Evolutionary conservation across 2,888 invertebrate species (phyloP), one percentile per base, ranked within the genome.

Genomic region (Apamea crenata): DNA sequence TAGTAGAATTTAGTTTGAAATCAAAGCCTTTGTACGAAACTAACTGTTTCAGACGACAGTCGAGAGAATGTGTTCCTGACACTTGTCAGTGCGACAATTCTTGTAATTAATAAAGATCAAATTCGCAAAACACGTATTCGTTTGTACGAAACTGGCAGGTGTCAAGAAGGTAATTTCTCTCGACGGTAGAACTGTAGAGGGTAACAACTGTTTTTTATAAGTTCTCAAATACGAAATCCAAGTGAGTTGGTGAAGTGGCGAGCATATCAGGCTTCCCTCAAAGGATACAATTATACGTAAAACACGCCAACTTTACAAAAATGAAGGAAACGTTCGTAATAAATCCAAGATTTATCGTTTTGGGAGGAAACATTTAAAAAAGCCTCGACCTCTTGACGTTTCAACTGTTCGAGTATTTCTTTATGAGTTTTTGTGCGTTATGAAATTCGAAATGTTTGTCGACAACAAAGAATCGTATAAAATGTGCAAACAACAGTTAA

Each of bases 271-370:
- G 70, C 85, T 84, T 59, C 63, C 69, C 70, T 76, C 76, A 63
- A 63, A 80, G 82, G 78, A 82, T 82, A 87, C 77, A 89, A 86
- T 86, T 86, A 83, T 83, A 79, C 56, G 78, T 65, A 77, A 78
- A 88, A 89, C 81, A 89, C 81, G 82, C 82, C 50, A 82, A 84
- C 80, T 87, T 85, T 29, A 72, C 72, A 70, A 67, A 82, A 87
- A 83, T 82, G 76, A 82, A 85, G 78, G 88, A 83, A 88, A 86
- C 83, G 71, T 77, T 89, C n/a, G 82, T 83, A 81, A 87, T 88
- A 88, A 87, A 84, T 87, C 74, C 68, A 80, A 83, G 78, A 83
- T 88, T 89, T 82, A 81, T 89, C 53, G 82, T 82, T 86, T 87
- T 44, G 63, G 74, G 77, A 78, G 69, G 70, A 76, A 87, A 87